These are phyloP conservation scores for Pseudachorutes palmiensis DNA, from an alignment of 1,140 invertebrate genomes.

Conservation along the genomic window DNA sequence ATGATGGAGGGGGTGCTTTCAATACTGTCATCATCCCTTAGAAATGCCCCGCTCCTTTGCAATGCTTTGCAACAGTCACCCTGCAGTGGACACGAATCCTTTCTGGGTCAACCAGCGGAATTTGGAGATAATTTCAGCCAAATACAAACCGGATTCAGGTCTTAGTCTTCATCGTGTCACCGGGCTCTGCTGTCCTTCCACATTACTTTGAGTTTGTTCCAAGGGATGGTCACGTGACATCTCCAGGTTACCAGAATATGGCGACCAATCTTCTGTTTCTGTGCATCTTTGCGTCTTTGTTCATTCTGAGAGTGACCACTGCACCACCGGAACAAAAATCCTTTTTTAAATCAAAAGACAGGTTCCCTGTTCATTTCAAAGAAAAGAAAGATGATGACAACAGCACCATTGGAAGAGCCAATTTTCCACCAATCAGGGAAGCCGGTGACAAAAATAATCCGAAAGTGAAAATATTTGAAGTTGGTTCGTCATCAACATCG, in stretches of 20 bases:
- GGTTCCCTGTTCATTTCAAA: neutral
- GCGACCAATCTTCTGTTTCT: neutral
- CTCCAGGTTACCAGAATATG: neutral
- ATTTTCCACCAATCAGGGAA: neutral
- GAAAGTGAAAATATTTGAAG: neutral
- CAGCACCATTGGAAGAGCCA: neutral
- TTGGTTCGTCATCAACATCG: neutral
- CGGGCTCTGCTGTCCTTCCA: neutral
- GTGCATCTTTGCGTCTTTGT: neutral
- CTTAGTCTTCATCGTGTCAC: neutral
- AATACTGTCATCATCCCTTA: neutral
- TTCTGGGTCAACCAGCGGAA: neutral
- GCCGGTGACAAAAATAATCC: neutral
- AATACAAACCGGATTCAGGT: constrained; percentile 3
- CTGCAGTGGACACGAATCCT: no score
- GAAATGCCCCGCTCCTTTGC: no score
- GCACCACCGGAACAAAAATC: neutral
- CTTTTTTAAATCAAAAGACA: neutral
- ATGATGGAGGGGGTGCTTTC: neutral
- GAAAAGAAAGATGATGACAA: neutral
- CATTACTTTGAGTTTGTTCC: neutral
- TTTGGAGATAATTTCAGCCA: neutral
- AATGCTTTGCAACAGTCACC: no score
- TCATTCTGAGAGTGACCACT: neutral
- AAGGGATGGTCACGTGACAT: neutral